Conservation (phyloP, 2,113 vertebrate genomes). For the Menidia beryllina region DNA sequence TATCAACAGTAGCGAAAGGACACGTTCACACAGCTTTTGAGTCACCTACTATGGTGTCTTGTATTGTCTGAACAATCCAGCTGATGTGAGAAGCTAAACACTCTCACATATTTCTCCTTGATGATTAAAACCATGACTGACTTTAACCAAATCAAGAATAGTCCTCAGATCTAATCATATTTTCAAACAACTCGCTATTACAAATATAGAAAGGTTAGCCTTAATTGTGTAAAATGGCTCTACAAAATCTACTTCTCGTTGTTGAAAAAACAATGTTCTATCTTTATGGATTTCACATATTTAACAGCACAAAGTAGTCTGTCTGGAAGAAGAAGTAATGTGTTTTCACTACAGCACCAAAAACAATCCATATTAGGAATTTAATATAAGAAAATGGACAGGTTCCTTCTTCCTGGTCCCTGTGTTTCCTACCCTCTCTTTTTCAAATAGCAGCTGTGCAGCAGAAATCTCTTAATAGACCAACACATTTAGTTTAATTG, state of each 20-base stretch:
- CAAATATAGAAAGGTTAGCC: neutral
- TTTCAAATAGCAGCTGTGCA: constrained; percentile 17
- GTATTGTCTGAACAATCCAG: neutral
- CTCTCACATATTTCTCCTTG: neutral
- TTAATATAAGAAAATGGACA: constrained; percentile 22
- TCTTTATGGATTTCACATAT: constrained; percentile 8
- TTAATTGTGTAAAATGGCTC: neutral
- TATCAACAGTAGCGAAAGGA: constrained; percentile 3
- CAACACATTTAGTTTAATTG: constrained; percentile 8
- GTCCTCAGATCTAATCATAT: neutral
- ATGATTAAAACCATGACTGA: neutral
- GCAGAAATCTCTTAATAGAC: neutral
- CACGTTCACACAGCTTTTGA: neutral
- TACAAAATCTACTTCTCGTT: too few relatives aligned
- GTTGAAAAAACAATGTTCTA: too few relatives aligned
- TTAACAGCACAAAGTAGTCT: constrained; percentile 34
- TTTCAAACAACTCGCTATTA: neutral
- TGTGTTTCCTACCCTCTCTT: neutral
- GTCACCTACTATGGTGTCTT: neutral
- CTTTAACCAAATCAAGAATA: neutral
- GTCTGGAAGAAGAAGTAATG: constrained; percentile 34
- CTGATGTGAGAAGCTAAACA: neutral
- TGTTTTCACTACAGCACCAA: constrained; percentile 37
- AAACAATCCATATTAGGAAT: constrained; percentile 40
- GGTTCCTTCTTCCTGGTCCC: neutral